A percentile compares a stretch with the other conserved stretches of the same genome.
Conservation (phyloP, 2,113 vertebrate genomes). For the Eonycteris spelaea region DNA sequence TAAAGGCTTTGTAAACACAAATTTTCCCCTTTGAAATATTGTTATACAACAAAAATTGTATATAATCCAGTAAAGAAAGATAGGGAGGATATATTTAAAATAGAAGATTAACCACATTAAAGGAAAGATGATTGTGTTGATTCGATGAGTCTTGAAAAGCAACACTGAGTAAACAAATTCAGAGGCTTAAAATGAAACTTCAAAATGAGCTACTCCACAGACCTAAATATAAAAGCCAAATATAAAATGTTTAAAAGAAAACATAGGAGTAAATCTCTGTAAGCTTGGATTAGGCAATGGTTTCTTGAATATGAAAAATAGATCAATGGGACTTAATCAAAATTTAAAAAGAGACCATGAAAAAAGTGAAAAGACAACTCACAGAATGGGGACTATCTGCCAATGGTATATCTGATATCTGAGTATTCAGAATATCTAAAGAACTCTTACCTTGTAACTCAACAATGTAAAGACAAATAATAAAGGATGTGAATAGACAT, state of each 20-base stretch:
- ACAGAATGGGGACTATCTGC: background rate
- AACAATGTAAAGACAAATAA: background rate
- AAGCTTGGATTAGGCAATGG: background rate
- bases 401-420: background rate
- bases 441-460: background rate
- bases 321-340: background rate
- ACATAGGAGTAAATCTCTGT: background rate
- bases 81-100: background rate
- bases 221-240: background rate
- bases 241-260: slow-evolving; percentile 17
- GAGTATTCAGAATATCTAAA: background rate
- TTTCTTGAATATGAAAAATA: background rate
- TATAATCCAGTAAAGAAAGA: background rate
- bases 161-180: background rate
- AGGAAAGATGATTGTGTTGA: background rate
- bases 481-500: background rate
- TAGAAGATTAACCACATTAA: background rate
- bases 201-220: background rate
- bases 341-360: background rate
- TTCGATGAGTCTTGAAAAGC: slow-evolving; percentile 19
- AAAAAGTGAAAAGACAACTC: background rate
- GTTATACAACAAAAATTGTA: background rate
- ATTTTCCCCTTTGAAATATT: slow-evolving; percentile 24
- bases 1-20: slow-evolving; percentile 26
- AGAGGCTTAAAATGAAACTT: background rate